These are phyloP conservation scores for Glaucopsyche alexis DNA, from an alignment of 2,888 invertebrate species.

Conservation along the genomic window DNA sequence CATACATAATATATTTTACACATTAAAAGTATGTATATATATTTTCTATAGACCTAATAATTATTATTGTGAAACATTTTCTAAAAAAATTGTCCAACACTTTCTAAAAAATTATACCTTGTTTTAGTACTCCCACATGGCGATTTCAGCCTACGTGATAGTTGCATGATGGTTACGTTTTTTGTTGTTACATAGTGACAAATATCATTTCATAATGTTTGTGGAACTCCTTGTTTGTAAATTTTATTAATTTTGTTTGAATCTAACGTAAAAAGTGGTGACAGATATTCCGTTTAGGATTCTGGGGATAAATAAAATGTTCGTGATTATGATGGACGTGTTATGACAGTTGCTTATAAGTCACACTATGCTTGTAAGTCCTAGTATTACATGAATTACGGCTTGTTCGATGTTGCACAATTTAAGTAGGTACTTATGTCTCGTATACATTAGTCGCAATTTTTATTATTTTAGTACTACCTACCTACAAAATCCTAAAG, in stretches of 20 bases:
- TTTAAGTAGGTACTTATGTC: neutral
- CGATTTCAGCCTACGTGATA: neutral
- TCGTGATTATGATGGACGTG: neutral
- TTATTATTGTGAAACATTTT: neutral
- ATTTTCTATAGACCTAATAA: too few species aligned
- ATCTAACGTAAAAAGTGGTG: too few species aligned
- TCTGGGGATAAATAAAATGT: neutral
- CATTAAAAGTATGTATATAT: neutral
- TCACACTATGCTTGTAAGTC: too few species aligned
- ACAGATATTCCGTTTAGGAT: too few species aligned
- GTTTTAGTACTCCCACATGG: neutral
- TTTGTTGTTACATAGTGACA: slow-evolving; percentile 25
- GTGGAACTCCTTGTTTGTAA: neutral
- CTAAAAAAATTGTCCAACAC: neutral
- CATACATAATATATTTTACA: neutral
- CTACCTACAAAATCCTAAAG: too few species aligned
- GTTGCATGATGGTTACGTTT: slow-evolving; percentile 34
- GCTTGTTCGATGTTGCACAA: neutral
- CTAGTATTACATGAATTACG: neutral
- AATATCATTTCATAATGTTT: neutral
- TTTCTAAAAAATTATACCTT: slow-evolving; percentile 13
- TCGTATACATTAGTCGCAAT: neutral
- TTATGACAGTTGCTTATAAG: too few species aligned
- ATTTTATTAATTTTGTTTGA: too few species aligned
- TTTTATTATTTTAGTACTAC: too few species aligned